phyloP scores from a whole-genome alignment of 2,797 vertebrate genomes.

The Saxicola maurus region DNA sequence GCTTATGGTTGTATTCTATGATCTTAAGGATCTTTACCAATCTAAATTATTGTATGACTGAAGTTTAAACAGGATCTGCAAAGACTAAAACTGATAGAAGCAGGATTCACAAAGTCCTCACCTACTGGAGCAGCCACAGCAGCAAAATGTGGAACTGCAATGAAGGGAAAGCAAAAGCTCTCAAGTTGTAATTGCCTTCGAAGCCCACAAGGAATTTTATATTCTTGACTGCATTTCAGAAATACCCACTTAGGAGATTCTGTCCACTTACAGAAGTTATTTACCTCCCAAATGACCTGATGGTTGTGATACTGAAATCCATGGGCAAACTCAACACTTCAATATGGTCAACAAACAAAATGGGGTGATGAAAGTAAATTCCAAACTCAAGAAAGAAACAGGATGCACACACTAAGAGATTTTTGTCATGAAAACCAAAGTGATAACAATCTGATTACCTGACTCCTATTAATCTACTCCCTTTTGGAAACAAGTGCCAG shows the following conservation, averaged over 20 bases:
- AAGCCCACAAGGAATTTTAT: neutral
- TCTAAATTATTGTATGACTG: neutral
- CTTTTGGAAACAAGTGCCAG: neutral
- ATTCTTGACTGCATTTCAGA: neutral
- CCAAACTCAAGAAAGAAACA: neutral
- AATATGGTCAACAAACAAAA: neutral
- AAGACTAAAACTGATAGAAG: neutral
- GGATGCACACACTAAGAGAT: neutral
- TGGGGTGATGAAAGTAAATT: neutral
- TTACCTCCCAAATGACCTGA: neutral
- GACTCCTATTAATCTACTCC: neutral
- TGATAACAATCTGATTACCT: neutral
- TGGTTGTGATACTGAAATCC: neutral
- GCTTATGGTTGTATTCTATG: accelerated
- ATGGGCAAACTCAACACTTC: neutral
- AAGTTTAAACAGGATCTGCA: neutral
- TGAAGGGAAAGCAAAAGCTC: neutral
- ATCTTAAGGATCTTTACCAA: neutral
- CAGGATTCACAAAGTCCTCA: neutral
- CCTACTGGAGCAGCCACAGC: neutral
- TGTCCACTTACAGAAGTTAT: neutral
- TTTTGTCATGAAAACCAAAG: neutral
- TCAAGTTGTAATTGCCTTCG: neutral
- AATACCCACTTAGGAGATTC: neutral
- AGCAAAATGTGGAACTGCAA: neutral